Base-by-base conservation (phyloP, 2,113 vertebrate genomes). In the Cebus imitator region DNA sequence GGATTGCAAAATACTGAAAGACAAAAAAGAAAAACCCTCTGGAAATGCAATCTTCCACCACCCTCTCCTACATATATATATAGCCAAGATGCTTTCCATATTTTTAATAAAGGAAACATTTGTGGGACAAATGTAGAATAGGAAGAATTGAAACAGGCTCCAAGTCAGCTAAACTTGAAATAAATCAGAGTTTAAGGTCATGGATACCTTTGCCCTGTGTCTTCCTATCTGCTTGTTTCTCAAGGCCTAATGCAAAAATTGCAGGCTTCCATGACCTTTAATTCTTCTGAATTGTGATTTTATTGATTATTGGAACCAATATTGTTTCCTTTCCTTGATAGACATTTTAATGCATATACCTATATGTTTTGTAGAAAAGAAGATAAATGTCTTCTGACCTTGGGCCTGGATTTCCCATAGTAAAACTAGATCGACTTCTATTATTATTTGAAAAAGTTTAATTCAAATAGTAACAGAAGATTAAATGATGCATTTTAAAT, bases 101-200 rank as follows among this genome's bases (percentile, higher is more conserved):
- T 98, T 91, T 98, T 97, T 66, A 96, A 84, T 66, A 97, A 70
- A 82, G 93, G 82, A 98, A 98, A 98, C 37, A 95, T 43, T 95
- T 87, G 87, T 94, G 82, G 82, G n/a, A 76, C 87, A 98, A 68
- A 79, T 78, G 79, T 95, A 89, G 96, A 98, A 35, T 37, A 70
- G 57, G 76, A 91, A 97, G 78, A 55, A 52, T 30, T 43, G n/a
- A 30, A 79, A 88, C 48, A 76, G 52, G 30, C 48, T 97, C 94
- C 87, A 95, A 90, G 85, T 94, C 94, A 70, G 78, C 95, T 48
- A 66, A 23, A 78, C 85, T 50, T 52, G 35, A 97, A 98, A 78
- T 90, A 94, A 70, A 12, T 8, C 57, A 95, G 45, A 86, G 94
- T 55, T 87, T 97, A 92, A 90, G 14, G 50, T 85, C 68, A 76